Evolutionary conservation across 2,113 vertebrate genomes (phyloP).

Genomic region (Microcebus jonahi): DNA sequence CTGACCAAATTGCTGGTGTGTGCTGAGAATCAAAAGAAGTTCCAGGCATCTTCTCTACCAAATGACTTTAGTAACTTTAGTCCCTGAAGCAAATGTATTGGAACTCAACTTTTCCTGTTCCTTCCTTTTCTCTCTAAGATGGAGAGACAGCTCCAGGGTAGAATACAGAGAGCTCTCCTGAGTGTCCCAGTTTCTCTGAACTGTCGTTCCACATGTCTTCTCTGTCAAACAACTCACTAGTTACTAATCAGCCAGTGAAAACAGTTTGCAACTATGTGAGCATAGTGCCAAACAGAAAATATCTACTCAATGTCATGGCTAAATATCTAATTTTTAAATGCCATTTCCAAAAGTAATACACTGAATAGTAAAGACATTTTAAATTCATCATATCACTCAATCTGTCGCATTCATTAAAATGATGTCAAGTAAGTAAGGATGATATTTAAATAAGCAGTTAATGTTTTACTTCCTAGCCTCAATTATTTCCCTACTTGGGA

Average conservation of each 20-base stretch:
- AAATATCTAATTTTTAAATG: conserved; percentile 5
- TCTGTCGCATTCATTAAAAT: conserved; percentile 42
- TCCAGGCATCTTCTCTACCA: background rate
- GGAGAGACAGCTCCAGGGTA: background rate
- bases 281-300: conserved; percentile 1
- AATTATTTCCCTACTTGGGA: conserved; percentile 41
- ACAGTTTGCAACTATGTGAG: background rate
- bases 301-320: background rate
- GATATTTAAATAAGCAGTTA: conserved; percentile 52
- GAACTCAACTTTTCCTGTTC: background rate
- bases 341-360: conserved; percentile 19
- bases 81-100: background rate
- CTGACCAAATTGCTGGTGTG: background rate
- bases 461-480: background rate
- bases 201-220: background rate
- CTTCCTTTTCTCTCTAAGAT: background rate
- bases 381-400: conserved; percentile 34
- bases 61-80: background rate
- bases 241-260: background rate
- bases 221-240: conserved; percentile 15
- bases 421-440: conserved; percentile 44
- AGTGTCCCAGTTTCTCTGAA: background rate
- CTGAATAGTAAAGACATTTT: conserved; percentile 35
- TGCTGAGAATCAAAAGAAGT: background rate
- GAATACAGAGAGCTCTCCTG: background rate